phyloP scores from a whole-genome alignment of 1,140 invertebrate species.

The Trichogramma pretiosum region DNA sequence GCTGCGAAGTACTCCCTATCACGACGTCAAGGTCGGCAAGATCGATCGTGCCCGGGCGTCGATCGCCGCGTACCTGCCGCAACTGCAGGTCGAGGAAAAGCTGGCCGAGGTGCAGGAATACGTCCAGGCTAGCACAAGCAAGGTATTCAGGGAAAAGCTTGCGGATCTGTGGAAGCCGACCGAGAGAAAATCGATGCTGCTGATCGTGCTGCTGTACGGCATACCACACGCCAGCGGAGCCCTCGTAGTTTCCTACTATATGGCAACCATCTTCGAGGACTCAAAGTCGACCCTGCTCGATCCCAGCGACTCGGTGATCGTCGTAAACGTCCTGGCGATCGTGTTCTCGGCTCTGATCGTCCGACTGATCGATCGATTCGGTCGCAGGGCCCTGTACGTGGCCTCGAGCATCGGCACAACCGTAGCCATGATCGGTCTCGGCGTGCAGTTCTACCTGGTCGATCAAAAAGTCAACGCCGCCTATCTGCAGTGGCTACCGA shows the following conservation, averaged over 20 bases:
- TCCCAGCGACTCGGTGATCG: conserved; percentile 49
- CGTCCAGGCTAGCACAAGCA: neutral
- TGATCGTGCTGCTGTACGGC: conserved; percentile 56
- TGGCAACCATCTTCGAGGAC: conserved; percentile 61
- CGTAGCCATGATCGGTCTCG: conserved; percentile 47
- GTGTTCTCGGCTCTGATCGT: conserved; percentile 50
- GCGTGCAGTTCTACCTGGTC: conserved; percentile 53
- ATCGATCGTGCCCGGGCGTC: neutral
- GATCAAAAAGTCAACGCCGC: neutral
- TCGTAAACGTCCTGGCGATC: conserved; percentile 59
- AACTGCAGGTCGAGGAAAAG: neutral
- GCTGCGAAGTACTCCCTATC: neutral
- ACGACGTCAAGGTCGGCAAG: neutral
- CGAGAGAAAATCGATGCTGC: conserved; percentile 49
- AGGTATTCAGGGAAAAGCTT: neutral
- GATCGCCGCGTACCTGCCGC: neutral
- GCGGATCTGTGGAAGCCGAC: neutral
- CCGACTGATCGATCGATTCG: conserved; percentile 58
- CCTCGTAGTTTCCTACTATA: conserved; percentile 62
- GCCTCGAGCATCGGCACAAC: conserved; percentile 50
- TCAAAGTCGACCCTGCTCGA: conserved; percentile 41
- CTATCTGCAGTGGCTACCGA: conserved; percentile 19
- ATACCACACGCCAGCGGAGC: conserved; percentile 68
- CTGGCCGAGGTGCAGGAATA: neutral
- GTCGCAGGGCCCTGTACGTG: conserved; percentile 57